Evolutionary conservation across 2,888 invertebrate species (phyloP), one percentile per base, ranked within the genome.

Genomic region (Microchrysa polita): DNA sequence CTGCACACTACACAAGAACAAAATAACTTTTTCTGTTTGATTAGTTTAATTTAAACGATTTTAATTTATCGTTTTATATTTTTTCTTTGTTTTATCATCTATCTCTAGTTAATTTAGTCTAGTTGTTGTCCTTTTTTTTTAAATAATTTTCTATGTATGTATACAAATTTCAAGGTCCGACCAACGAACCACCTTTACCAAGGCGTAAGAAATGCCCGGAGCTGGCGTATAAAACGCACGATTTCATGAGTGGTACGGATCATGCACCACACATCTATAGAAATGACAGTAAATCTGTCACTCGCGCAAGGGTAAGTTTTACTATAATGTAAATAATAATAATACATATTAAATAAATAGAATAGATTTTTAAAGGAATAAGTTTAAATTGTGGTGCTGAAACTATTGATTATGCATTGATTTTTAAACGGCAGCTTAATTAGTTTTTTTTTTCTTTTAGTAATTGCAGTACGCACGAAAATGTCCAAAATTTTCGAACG

Each of bases 141-240:
- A n/a, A n/a, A n/a, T n/a, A n/a, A 34, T 34, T 34, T 34, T 34
- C 27, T 34, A 5, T 34, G 27, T 34, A 34, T 34, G 27, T 65
- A 44, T 55, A 42, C 72, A 23, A 57, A 59, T 74, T 75, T 77
- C 55, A 77, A 85, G 85, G 84, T 78, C 79, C 88, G 78, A 88
- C 88, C 74, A 89, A 92, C 87, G 94, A 94, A 86, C 94, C 94
- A 79, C 92, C 93, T 77, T 89, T 94, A 87, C 94, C 94, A 78
- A 89, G 94, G 79, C 90, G 94, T 84, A 94, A 94, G 89, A 94
- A 94, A 87, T 93, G 93, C 84, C 94, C 94, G 63, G 94, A 94
- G 80, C 88, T 94, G 82, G 94, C 94, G 80, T 94, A 94, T 88
- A 91, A 92, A 86, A 92, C 93, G 82, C 93, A 94, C 87, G 93